These are phyloP conservation scores for Tolmerus cingulatus DNA, from an alignment of 2,888 invertebrate species.

Conservation along the genomic window DNA sequence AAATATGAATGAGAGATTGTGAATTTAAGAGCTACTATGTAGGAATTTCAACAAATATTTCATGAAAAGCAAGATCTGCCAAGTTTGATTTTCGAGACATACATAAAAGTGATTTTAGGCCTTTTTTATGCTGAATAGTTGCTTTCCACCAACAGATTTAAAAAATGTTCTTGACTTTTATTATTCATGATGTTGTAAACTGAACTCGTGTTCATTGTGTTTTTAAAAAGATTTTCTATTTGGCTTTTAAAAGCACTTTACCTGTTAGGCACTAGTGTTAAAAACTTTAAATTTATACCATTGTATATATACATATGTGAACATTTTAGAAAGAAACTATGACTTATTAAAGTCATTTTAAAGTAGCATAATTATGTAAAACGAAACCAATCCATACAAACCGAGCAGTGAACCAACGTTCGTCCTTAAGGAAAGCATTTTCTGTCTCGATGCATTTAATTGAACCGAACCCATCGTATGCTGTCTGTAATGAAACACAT, in stretches of 20 bases:
- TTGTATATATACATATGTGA: no score
- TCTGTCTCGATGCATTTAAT: not conserved
- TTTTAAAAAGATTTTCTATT: no score
- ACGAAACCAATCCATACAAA: not conserved
- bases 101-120: no score
- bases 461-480: not conserved
- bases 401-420: not conserved
- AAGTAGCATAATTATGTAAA: not conserved
- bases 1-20: not conserved
- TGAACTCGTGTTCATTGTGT: no score
- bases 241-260: no score
- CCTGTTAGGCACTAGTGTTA: no score
- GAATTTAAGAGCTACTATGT: not conserved
- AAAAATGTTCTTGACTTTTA: not conserved
- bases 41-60: not conserved
- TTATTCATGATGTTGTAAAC: not conserved
- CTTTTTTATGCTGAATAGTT: not conserved
- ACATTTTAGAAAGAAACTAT: not conserved
- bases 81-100: no score
- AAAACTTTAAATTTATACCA: not conserved
- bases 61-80: not conserved
- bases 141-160: not conserved
- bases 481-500: not conserved
- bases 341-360: not conserved
- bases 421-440: not conserved